Evolutionary conservation across 1,140 invertebrate species (phyloP).

Genomic region (Cydia strobilella): DNA sequence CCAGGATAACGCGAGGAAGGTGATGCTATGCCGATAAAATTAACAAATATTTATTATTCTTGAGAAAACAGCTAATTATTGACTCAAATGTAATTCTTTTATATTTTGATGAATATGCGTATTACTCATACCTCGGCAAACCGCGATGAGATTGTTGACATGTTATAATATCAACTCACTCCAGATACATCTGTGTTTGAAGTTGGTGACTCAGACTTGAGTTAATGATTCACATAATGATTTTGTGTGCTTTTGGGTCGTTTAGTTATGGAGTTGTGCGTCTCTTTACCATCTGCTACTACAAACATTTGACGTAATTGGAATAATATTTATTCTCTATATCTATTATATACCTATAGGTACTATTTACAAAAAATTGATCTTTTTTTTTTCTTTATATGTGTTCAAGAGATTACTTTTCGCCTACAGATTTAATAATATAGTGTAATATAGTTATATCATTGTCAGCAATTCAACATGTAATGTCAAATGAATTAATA

Average conservation of each 20-base stretch:
- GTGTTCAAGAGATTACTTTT: too few species aligned
- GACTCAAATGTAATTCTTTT: constrained; percentile 37
- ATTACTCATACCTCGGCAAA: constrained; percentile 50
- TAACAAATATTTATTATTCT: constrained; percentile 16
- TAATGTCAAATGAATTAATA: too few species aligned
- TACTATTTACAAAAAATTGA: too few species aligned
- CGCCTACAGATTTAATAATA: too few species aligned
- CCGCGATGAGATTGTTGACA: constrained; percentile 42
- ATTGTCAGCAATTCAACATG: too few species aligned
- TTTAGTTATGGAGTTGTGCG: not conserved
- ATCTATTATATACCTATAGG: too few species aligned
- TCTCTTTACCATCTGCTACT: constrained; percentile 26
- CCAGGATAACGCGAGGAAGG: too few species aligned
- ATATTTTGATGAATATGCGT: constrained; percentile 32
- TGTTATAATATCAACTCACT: constrained; percentile 43
- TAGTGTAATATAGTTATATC: too few species aligned
- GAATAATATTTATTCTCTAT: not conserved
- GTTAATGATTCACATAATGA: constrained; percentile 50
- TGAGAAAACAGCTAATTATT: constrained; percentile 41
- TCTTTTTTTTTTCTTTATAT: too few species aligned
- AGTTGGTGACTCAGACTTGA: constrained; percentile 54
- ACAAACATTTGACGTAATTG: constrained; percentile 17
- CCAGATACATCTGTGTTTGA: constrained; percentile 58
- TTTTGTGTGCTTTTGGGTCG: constrained; percentile 15
- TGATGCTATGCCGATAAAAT: not conserved